Percentiles rank a stretch among this genome's conserved stretches.
Evolutionary conservation across 2,113 vertebrate genomes (phyloP).

Genomic region (Taurulus bubalis): DNA sequence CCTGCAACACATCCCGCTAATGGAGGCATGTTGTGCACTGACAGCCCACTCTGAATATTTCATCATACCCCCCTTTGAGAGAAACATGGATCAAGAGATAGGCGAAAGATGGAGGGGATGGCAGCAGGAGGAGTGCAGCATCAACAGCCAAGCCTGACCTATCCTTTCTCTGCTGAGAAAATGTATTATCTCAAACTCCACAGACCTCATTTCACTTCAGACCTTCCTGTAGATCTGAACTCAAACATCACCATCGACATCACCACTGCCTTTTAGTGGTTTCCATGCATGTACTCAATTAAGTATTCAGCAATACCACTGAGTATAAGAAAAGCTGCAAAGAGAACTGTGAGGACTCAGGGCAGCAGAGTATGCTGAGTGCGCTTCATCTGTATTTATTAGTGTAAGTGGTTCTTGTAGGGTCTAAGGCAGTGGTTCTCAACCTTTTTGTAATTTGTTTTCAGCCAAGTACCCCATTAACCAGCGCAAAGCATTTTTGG

Average conservation of each 20-base stretch:
- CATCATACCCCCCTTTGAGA: conserved; percentile 56
- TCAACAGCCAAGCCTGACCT: background rate
- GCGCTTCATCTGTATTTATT: background rate
- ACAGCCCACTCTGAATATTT: conserved; percentile 73
- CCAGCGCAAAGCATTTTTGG: too few relatives aligned
- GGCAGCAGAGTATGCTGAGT: background rate
- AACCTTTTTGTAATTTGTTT: too few relatives aligned
- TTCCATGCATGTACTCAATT: background rate
- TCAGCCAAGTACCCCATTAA: too few relatives aligned
- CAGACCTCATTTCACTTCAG: background rate
- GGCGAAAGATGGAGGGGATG: background rate
- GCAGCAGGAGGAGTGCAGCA: conserved; percentile 10
- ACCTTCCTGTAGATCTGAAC: background rate
- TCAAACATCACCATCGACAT: background rate
- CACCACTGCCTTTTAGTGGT: background rate
- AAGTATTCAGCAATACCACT: conserved; percentile 26
- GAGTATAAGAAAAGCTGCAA: conserved; percentile 16
- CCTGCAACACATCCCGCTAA: conserved; percentile 55
- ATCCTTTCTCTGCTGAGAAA: background rate
- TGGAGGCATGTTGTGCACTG: conserved; percentile 59
- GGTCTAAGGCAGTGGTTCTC: too few relatives aligned
- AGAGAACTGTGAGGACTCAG: background rate
- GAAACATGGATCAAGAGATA: conserved; percentile 25
- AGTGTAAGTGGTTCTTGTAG: background rate
- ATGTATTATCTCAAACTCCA: background rate